phyloP scores from a whole-genome alignment of 2,888 invertebrate species.

The Stramonita haemastoma region DNA sequence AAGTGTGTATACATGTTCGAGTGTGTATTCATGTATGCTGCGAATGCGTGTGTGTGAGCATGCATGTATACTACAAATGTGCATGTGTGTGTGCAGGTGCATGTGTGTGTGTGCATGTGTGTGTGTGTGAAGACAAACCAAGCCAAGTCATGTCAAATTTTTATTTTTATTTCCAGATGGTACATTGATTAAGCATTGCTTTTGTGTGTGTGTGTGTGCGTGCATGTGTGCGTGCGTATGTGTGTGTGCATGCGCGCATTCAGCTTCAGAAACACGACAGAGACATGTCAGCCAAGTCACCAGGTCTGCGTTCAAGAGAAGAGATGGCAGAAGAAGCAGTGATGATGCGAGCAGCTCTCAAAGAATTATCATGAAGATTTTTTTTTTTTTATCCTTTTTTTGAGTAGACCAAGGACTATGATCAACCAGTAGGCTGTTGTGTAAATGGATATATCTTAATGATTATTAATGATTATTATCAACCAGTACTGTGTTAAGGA shows the following conservation, averaged over 20 bases:
- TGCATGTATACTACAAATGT: neutral
- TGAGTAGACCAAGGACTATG: too few species aligned
- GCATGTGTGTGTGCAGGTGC: neutral
- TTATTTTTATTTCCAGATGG: too few species aligned
- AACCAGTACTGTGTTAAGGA: too few species aligned
- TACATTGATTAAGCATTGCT: too few species aligned
- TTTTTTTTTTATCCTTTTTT: too few species aligned
- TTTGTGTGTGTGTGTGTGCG: neutral
- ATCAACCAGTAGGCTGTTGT: too few species aligned
- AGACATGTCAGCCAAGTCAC: constrained; percentile 61
- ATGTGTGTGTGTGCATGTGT: constrained; percentile 10
- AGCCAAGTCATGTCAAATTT: too few species aligned
- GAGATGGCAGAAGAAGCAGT: constrained; percentile 83
- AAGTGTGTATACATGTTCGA: neutral
- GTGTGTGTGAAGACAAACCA: neutral
- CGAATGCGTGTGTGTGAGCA: neutral
- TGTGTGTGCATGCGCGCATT: constrained; percentile 38
- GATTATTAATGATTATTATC: too few species aligned
- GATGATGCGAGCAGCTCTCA: constrained; percentile 59
- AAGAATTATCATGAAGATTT: neutral
- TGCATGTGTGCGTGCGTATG: neutral
- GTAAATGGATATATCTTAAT: too few species aligned
- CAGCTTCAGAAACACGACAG: constrained; percentile 84
- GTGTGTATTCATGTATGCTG: neutral
- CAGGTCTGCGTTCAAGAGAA: constrained; percentile 78